These are phyloP conservation scores for Himalopsyche tibetana DNA, from an alignment of 2,888 invertebrate genomes.

Conservation along the genomic window DNA sequence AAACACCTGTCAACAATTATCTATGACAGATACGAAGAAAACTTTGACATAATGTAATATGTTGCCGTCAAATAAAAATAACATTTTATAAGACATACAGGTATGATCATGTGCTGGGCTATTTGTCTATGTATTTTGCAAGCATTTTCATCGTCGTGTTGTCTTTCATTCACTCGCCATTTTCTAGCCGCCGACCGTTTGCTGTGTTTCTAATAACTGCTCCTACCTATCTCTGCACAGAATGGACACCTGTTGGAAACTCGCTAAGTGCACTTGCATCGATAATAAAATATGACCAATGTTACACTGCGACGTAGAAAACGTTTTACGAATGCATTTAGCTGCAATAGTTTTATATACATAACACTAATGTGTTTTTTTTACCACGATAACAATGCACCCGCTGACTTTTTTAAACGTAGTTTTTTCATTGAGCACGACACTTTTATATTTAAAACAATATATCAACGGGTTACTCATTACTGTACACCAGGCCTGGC, in stretches of 20 bases:
- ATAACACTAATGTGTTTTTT: neutral
- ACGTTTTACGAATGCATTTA: conserved; percentile 9
- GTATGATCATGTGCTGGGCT: neutral
- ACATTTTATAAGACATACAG: no score
- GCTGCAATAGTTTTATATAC: neutral
- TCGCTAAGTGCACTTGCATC: conserved; percentile 31
- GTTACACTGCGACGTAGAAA: neutral
- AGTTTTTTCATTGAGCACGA: neutral
- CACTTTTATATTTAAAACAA: neutral
- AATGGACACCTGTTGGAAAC: conserved; percentile 39
- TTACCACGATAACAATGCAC: conserved; percentile 3
- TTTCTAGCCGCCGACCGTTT: neutral
- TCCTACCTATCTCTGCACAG: neutral
- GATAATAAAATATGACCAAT: neutral
- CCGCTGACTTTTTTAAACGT: neutral
- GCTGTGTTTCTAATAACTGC: neutral
- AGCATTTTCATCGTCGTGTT: neutral
- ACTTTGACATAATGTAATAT: no score
- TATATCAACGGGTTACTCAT: neutral
- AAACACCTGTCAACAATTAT: no score
- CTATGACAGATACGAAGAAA: no score
- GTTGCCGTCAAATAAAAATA: no score
- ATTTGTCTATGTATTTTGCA: neutral
- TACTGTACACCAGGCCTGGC: no score
- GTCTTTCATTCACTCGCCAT: conserved; percentile 32